Evolutionary conservation across 2,888 invertebrate genomes (phyloP).

Genomic region (Drosophila hamatofila): DNA sequence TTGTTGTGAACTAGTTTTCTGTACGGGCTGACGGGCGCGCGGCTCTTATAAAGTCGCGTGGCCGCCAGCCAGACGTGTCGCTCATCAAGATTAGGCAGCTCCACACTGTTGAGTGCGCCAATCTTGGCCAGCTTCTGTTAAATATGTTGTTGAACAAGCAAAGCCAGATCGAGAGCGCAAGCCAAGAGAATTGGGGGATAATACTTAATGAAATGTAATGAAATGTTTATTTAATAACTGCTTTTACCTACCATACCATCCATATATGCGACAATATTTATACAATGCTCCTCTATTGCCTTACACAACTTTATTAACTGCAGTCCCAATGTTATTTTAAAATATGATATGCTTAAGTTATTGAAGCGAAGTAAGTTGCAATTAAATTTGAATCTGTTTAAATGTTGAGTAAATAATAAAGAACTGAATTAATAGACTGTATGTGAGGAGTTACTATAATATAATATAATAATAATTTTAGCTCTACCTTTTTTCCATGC

Average conservation of each 20-base stretch:
- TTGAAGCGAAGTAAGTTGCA: neutral
- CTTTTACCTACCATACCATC: neutral
- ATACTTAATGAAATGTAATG: constrained; percentile 4
- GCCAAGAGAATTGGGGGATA: neutral
- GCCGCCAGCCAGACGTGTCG: constrained; percentile 58
- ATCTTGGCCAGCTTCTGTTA: constrained; percentile 50
- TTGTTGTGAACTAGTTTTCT: constrained; percentile 38
- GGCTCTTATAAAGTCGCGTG: constrained; percentile 72
- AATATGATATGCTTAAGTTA: neutral
- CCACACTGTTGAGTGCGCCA: constrained; percentile 13
- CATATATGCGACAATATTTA: neutral
- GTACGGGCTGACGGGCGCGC: constrained; percentile 30
- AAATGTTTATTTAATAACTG: neutral
- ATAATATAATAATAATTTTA: neutral
- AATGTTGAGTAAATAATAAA: neutral
- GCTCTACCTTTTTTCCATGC: neutral
- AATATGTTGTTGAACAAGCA: constrained; percentile 57
- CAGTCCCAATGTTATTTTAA: neutral
- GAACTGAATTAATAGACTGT: constrained; percentile 4
- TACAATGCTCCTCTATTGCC: neutral
- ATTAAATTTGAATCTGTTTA: neutral
- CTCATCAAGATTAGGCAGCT: constrained; percentile 62
- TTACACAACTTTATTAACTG: neutral
- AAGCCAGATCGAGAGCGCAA: constrained; percentile 10
- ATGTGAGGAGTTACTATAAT: neutral